phyloP scores from a whole-genome alignment of 2,113 vertebrate species.

The Ctenomys sociabilis region DNA sequence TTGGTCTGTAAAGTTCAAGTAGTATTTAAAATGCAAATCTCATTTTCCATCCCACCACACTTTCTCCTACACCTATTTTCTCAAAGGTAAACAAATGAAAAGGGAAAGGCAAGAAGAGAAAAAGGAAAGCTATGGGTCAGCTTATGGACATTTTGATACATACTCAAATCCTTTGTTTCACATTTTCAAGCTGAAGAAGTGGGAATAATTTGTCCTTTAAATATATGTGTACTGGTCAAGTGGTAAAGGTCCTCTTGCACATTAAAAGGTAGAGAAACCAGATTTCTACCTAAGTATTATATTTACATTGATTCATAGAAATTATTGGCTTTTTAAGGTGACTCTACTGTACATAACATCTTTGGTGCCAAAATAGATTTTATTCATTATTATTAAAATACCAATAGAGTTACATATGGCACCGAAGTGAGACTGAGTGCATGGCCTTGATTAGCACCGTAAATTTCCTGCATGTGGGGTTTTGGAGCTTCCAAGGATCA shows the following conservation, averaged over 20 bases:
- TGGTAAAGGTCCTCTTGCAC: background rate
- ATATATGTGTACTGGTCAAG: background rate
- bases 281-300: background rate
- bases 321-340: slow-evolving; percentile 62
- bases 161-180: background rate
- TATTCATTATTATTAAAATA: slow-evolving; percentile 86
- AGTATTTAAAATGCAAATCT: background rate
- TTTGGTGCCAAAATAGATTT: slow-evolving; percentile 79
- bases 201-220: background rate
- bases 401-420: slow-evolving; percentile 80
- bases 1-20: background rate
- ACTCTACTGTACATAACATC: slow-evolving; percentile 67
- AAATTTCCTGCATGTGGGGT: slow-evolving; percentile 81
- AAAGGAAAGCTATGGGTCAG: background rate
- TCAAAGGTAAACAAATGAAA: background rate
- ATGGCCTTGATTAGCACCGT: slow-evolving; percentile 80
- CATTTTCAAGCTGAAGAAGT: background rate
- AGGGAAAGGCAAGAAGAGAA: background rate
- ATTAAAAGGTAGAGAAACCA: slow-evolving; percentile 17
- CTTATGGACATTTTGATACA: background rate
- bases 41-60: background rate
- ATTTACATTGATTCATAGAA: slow-evolving; percentile 55
- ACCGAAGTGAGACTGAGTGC: slow-evolving; percentile 81
- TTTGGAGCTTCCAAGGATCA: slow-evolving; percentile 81
- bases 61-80: background rate